Conservation (phyloP, 2,113 vertebrate species). For the Alexandromys fortis region DNA sequence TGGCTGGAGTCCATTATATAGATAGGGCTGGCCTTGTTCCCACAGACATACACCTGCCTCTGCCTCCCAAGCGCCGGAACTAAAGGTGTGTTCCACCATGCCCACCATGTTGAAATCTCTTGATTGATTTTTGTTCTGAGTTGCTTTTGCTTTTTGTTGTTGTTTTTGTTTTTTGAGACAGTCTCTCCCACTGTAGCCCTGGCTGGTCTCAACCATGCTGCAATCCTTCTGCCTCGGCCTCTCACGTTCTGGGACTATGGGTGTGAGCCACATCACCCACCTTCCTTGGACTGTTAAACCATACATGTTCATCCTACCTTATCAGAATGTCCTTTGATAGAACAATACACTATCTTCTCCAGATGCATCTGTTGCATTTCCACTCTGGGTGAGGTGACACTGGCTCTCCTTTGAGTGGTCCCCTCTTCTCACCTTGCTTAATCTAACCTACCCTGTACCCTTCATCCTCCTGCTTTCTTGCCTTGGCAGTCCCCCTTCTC, state of each 20-base stretch:
- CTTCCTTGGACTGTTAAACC: background rate
- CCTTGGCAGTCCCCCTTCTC: background rate
- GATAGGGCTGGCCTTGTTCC: background rate
- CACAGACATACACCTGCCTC: background rate
- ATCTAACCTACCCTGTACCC: background rate
- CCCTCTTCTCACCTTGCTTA: no score
- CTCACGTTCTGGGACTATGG: background rate
- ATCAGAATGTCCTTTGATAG: background rate
- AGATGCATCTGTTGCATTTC: background rate
- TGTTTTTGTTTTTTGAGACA: background rate
- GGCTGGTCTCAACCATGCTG: background rate
- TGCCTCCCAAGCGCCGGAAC: background rate
- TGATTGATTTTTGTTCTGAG: background rate
- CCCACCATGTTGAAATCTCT: background rate
- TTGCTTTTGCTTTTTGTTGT: background rate
- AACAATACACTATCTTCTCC: background rate
- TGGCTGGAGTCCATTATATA: background rate
- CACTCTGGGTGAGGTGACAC: background rate
- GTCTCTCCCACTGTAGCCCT: background rate
- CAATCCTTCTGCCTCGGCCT: background rate
- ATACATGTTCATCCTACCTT: background rate
- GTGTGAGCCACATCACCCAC: background rate
- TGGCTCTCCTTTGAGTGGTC: rapidly evolving
- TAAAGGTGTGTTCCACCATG: background rate
- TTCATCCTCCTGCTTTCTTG: background rate